These are phyloP conservation scores for Channallabes apus DNA, from an alignment of 2,797 vertebrate genomes.

Conservation along the genomic window DNA sequence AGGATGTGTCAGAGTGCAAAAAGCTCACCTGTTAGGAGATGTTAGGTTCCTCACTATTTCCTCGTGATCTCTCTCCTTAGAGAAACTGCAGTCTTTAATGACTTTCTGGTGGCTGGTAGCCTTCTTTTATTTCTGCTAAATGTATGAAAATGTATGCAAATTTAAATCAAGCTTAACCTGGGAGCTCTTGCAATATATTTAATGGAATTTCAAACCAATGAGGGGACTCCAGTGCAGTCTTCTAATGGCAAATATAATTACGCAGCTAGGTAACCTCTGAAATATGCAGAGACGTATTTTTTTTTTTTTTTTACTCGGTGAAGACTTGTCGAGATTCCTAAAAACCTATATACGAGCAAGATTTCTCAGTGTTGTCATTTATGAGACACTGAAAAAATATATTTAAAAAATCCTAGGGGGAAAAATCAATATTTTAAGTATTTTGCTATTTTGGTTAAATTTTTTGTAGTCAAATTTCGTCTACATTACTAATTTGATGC, in stretches of 20 bases:
- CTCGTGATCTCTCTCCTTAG: constrained; percentile 69
- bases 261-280: constrained; percentile 78
- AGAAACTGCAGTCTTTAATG: constrained; percentile 88
- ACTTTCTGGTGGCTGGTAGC: constrained; percentile 90
- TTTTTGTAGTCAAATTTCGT: not conserved
- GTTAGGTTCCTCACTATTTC: constrained; percentile 61
- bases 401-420: no score
- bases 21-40: constrained; percentile 82
- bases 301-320: constrained; percentile 67
- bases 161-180: constrained; percentile 99
- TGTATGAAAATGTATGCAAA: constrained; percentile 99
- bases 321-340: constrained; percentile 67
- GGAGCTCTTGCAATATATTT: constrained; percentile 92
- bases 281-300: constrained; percentile 77
- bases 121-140: constrained; percentile 99
- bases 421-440: not conserved
- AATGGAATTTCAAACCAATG: constrained; percentile 97
- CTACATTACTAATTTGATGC: not conserved
- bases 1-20: constrained; percentile 48
- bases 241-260: constrained; percentile 91
- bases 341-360: constrained; percentile 53
- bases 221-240: constrained; percentile 78
- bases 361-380: constrained; percentile 49
- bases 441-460: not conserved
- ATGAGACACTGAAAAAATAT: no score